These are phyloP conservation scores for Montipora foliosa DNA, from an alignment of 64 coral and sea anemone species.

Conservation along the genomic window DNA sequence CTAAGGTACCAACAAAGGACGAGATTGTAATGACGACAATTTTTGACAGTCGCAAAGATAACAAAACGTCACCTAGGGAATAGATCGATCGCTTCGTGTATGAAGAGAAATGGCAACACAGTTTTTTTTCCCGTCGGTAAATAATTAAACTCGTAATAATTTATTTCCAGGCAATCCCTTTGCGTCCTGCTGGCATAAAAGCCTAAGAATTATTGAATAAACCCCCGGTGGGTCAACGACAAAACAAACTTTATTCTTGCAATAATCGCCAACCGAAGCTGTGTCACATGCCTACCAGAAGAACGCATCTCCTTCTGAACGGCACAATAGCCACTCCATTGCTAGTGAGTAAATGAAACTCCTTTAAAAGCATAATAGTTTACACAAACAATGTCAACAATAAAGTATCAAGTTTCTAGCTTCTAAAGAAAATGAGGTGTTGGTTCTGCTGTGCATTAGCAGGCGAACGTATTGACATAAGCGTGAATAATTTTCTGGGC, in stretches of 20 bases:
- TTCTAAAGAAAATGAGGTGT: conserved; percentile 3
- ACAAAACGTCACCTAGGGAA: conserved; percentile 9
- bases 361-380: conserved; percentile 10
- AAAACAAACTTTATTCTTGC: conserved; percentile 18
- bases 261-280: background rate
- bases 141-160: conserved; percentile 17
- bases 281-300: background rate
- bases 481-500: background rate
- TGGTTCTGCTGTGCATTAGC: conserved; percentile 4
- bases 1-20: background rate
- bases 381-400: conserved; percentile 6
- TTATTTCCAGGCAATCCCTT: conserved; percentile 25
- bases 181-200: conserved; percentile 8
- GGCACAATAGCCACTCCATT: no score
- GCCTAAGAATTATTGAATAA: conserved; percentile 36
- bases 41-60: background rate
- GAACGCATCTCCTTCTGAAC: background rate
- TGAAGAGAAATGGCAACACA: conserved; percentile 15
- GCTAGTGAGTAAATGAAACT: background rate
- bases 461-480: conserved; percentile 25
- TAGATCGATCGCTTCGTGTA: conserved; percentile 2
- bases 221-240: background rate
- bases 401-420: conserved; percentile 3
- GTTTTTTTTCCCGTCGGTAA: background rate
- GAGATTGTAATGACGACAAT: background rate